phyloP scores from a whole-genome alignment of 2,113 vertebrate genomes.

The Petaurus breviceps region DNA sequence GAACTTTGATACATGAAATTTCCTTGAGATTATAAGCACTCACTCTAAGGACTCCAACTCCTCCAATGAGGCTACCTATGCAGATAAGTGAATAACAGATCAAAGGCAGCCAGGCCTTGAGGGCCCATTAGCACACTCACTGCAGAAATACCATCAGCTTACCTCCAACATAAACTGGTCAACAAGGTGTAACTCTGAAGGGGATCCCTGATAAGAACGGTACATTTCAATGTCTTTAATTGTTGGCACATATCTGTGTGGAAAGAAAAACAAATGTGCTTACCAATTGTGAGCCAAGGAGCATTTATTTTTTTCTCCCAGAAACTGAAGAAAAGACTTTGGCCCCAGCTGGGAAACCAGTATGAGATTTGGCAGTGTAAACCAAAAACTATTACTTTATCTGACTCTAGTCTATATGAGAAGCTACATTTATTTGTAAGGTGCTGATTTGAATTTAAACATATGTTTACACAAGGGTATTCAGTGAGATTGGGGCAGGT shows the following conservation, averaged over 20 bases:
- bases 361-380: not conserved
- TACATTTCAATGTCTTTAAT: constrained; percentile 89
- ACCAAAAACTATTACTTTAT: not conserved
- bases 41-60: not conserved
- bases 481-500: not conserved
- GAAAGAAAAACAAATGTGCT: constrained; percentile 25
- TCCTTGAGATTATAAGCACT: not conserved
- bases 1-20: not conserved
- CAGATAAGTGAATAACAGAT: not conserved
- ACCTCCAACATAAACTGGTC: constrained; percentile 94
- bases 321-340: not conserved
- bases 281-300: not conserved
- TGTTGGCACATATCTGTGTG: constrained; percentile 90
- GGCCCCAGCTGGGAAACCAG: not conserved
- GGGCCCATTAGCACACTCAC: not conserved
- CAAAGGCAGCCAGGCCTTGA: not conserved
- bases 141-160: constrained; percentile 11
- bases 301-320: not conserved
- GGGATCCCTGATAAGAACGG: constrained; percentile 84
- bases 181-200: constrained; percentile 89
- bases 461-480: not conserved
- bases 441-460: constrained; percentile 2
- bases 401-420: not conserved
- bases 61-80: not conserved
- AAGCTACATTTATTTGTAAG: not conserved